Conservation (phyloP, 2,888 invertebrate genomes). For the Drepanosiphum platanoidis region DNA sequence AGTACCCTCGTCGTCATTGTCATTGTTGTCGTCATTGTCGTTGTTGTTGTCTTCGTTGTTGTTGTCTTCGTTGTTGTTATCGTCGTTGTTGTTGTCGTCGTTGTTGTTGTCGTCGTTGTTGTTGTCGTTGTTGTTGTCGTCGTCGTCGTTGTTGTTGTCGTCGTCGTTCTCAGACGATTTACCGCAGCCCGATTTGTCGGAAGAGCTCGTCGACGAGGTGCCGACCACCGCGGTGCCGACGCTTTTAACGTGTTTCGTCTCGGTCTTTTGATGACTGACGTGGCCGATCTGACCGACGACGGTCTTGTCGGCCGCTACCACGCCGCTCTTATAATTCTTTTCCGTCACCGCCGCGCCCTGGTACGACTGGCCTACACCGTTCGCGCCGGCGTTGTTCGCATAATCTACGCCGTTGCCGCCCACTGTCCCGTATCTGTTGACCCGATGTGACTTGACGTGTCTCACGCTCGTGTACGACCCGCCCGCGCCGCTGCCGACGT, state of each 20-base stretch:
- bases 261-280: neutral
- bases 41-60: neutral
- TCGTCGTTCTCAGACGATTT: neutral
- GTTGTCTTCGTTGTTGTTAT: too few relatives aligned
- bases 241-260: neutral
- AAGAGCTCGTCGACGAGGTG: neutral
- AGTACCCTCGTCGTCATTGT: too few relatives aligned
- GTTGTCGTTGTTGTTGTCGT: neutral
- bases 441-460: neutral
- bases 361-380: neutral
- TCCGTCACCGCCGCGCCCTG: neutral
- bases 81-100: neutral
- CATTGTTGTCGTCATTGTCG: neutral
- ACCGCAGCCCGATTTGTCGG: neutral
- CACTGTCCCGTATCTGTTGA: too few relatives aligned
- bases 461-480: neutral
- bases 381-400: too few relatives aligned
- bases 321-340: neutral
- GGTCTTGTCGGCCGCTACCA: neutral
- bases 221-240: neutral
- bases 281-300: neutral
- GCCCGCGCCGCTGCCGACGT: neutral
- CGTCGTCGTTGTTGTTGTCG: neutral
- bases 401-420: neutral
- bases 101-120: too few relatives aligned